Conservation (phyloP, 1,140 invertebrate species). For the Meloidogyne hapla region DNA sequence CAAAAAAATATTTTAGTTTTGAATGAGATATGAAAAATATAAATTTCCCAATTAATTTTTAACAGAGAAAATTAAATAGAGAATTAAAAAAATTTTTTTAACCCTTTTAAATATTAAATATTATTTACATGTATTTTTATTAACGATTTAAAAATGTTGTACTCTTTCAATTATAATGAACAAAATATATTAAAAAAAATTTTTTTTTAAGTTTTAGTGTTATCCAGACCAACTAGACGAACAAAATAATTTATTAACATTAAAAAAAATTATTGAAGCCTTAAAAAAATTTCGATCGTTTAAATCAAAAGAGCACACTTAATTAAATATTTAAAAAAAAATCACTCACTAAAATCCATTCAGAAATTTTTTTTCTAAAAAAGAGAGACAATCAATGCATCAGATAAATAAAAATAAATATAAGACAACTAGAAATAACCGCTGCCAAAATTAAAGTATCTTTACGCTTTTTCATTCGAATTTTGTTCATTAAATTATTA, state of each 20-base stretch:
- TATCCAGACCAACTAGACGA: too few species aligned
- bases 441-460: slow-evolving; percentile 66
- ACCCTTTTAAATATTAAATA: neutral
- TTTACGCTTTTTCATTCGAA: slow-evolving; percentile 66
- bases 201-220: too few species aligned
- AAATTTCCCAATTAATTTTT: too few species aligned
- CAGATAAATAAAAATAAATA: slow-evolving; percentile 66
- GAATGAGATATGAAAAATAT: too few species aligned
- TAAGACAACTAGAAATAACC: slow-evolving; percentile 66
- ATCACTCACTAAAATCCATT: neutral
- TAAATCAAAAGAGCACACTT: slow-evolving; percentile 1
- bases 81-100: slow-evolving; percentile 11
- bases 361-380: neutral
- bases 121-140: too few species aligned
- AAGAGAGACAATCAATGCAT: slow-evolving; percentile 62
- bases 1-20: too few species aligned
- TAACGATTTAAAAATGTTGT: too few species aligned
- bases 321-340: slow-evolving; percentile 4
- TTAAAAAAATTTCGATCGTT: too few species aligned
- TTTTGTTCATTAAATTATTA: slow-evolving; percentile 66
- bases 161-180: neutral
- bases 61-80: too few species aligned
- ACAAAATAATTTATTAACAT: too few species aligned
- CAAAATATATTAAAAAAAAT: too few species aligned
- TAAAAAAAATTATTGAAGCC: too few species aligned